phyloP scores from a whole-genome alignment of 2,888 invertebrate species.

The Anorthoa munda region DNA sequence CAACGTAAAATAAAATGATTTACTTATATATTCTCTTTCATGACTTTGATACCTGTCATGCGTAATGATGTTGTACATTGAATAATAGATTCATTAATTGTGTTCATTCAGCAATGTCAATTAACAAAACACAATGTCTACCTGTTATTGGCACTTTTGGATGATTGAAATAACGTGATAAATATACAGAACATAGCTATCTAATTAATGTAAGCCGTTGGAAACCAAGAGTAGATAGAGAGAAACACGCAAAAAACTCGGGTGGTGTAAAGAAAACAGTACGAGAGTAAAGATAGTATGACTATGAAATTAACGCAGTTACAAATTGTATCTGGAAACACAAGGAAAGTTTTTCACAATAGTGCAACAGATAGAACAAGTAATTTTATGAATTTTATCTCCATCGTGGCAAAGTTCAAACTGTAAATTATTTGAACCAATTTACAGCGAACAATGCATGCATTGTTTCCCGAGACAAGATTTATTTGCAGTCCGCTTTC shows the following conservation, averaged over 20 bases:
- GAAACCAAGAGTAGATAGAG: neutral
- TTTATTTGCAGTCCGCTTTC: conserved; percentile 86
- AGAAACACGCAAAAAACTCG: neutral
- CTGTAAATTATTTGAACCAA: conserved; percentile 81
- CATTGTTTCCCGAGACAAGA: conserved; percentile 85
- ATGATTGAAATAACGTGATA: neutral
- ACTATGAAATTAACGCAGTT: conserved; percentile 2
- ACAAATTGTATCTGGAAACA: conserved; percentile 32
- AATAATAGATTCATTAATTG: neutral
- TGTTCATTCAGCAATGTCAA: neutral
- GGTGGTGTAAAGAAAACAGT: neutral
- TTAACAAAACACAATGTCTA: neutral
- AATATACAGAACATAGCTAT: no score
- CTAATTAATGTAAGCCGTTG: neutral
- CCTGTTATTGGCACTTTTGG: neutral
- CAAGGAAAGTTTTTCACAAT: conserved; percentile 57
- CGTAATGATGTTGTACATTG: neutral
- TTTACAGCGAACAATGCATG: conserved; percentile 87
- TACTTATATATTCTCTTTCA: neutral
- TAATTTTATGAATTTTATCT: conserved; percentile 66
- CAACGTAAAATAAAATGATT: neutral
- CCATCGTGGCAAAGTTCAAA: conserved; percentile 74
- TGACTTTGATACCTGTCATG: neutral
- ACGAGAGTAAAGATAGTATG: conserved; percentile 8
- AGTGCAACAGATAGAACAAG: conserved; percentile 46